These are phyloP conservation scores for Creontiades dilutus DNA, from an alignment of 2,888 invertebrate species.

Conservation along the genomic window DNA sequence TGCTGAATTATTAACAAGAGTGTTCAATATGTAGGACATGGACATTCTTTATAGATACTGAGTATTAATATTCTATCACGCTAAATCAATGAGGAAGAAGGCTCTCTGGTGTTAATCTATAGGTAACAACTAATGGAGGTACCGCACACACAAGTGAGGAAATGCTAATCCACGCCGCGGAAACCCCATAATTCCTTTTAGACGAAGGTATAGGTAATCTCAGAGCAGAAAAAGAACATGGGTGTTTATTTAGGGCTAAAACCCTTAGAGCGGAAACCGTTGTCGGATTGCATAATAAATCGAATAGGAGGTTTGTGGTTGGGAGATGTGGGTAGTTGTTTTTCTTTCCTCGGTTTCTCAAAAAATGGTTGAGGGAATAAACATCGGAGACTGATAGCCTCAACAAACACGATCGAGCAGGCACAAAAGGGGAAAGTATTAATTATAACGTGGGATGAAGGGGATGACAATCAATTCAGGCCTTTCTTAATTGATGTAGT, in stretches of 20 bases:
- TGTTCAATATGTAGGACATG: too few relatives aligned
- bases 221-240: not conserved
- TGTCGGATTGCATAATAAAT: constrained; percentile 9
- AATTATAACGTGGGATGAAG: not conserved
- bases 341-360: constrained; percentile 8
- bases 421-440: not conserved
- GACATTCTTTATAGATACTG: too few relatives aligned
- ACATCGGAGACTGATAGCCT: not conserved
- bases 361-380: not conserved
- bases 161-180: not conserved
- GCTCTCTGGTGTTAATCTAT: not conserved
- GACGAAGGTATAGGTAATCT: not conserved
- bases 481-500: too few relatives aligned
- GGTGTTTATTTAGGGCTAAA: not conserved
- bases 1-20: too few relatives aligned
- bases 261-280: constrained; percentile 8
- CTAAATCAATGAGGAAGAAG: too few relatives aligned
- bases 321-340: not conserved
- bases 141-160: not conserved
- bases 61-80: too few relatives aligned
- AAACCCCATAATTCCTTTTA: not conserved
- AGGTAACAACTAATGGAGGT: not conserved
- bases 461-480: too few relatives aligned
- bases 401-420: not conserved
- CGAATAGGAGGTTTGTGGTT: not conserved